A percentile compares a stretch with the other conserved stretches of the same genome.
phyloP scores from a whole-genome alignment of 35 echinoderm and acorn worm genomes.

The Amphiura filiformis region DNA sequence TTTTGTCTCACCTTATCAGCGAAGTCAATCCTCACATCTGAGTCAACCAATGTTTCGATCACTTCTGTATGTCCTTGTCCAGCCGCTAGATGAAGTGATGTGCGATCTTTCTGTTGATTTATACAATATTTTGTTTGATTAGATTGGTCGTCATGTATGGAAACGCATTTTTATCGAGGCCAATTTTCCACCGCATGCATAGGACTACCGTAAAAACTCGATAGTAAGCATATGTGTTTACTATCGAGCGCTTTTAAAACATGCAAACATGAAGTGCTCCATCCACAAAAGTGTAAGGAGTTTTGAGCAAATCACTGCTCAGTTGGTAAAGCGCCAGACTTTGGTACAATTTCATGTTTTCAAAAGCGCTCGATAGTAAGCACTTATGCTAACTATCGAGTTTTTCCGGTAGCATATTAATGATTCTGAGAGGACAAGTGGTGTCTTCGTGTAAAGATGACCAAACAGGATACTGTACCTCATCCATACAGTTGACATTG shows the following conservation, averaged over 20 bases:
- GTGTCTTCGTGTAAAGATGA: too few relatives aligned
- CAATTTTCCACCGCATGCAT: not conserved
- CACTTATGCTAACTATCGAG: too few relatives aligned
- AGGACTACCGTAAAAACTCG: too few relatives aligned
- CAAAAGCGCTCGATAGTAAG: too few relatives aligned
- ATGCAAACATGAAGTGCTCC: too few relatives aligned
- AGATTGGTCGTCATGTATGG: not conserved
- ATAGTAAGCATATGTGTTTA: too few relatives aligned
- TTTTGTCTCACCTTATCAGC: constrained; percentile 67
- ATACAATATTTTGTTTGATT: not conserved
- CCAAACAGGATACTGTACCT: constrained; percentile 75
- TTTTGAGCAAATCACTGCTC: not conserved
- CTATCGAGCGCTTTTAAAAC: too few relatives aligned
- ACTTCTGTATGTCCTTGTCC: constrained; percentile 90
- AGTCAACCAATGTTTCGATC: constrained; percentile 51
- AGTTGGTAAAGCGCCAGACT: too few relatives aligned
- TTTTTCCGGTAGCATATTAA: not conserved
- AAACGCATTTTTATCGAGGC: not conserved
- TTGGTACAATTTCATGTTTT: too few relatives aligned
- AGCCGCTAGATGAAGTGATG: constrained; percentile 78
- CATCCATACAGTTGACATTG: constrained; percentile 92
- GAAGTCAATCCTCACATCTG: constrained; percentile 67
- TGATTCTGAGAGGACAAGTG: too few relatives aligned
- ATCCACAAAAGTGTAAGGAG: not conserved
- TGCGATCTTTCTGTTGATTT: constrained; percentile 70